Evolutionary conservation across 2,888 invertebrate genomes (phyloP).

Genomic region (Oligia latruncula): DNA sequence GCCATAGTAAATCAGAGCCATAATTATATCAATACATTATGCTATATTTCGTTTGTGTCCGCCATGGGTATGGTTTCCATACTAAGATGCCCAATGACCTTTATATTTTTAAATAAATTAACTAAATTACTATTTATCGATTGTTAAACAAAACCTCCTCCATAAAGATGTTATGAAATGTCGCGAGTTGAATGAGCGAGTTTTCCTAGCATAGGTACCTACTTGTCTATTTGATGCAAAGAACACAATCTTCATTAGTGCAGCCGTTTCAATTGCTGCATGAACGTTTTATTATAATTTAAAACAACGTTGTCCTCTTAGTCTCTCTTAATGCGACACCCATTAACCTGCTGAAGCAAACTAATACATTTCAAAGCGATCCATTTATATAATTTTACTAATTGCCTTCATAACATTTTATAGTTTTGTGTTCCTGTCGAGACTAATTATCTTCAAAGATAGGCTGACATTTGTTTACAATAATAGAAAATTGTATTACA

Average conservation of each 20-base stretch:
- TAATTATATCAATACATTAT: too few species aligned
- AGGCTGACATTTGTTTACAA: not conserved
- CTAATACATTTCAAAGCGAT: constrained; percentile 38
- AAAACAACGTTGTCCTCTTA: constrained; percentile 20
- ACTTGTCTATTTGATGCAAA: not conserved
- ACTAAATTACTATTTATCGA: not conserved
- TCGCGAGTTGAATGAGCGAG: too few species aligned
- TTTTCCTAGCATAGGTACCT: too few species aligned
- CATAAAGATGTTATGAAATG: not conserved
- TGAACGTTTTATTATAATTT: constrained; percentile 3
- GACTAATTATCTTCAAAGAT: constrained; percentile 19
- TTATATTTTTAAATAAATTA: not conserved
- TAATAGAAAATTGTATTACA: not conserved
- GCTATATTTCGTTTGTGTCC: too few species aligned
- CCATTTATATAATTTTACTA: constrained; percentile 23
- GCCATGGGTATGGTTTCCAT: too few species aligned
- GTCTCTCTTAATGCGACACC: not conserved
- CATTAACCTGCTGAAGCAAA: constrained; percentile 28
- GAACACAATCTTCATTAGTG: not conserved
- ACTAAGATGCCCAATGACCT: too few species aligned
- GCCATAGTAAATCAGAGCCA: too few species aligned
- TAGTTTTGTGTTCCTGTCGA: constrained; percentile 15
- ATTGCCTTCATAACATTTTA: constrained; percentile 38
- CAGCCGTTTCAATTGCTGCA: constrained; percentile 5
- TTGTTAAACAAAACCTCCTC: too few species aligned